Base-by-base conservation (phyloP, 1,140 invertebrate genomes). In the Sesamia nonagrioides region DNA sequence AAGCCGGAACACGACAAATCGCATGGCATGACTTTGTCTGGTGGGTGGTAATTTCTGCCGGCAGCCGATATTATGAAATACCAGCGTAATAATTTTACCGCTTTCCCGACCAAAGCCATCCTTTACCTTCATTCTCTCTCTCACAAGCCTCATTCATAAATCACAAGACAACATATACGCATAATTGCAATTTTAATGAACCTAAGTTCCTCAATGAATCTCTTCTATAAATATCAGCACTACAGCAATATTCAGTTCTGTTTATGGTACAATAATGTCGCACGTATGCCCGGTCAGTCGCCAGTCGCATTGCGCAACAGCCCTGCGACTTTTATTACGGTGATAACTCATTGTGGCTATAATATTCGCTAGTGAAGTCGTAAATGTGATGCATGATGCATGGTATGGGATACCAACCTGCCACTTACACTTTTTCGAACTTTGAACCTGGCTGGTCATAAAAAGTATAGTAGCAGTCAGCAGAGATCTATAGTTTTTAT, bases 361-460 rank as follows among this genome's bases (percentile, higher is more conserved):
- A 56, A 73, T 73, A 73, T 73, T 73, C 33, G 69, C 69, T 69
- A 48, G 66, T 69, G 66, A 69, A 45, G 66, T 69, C 66, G 66
- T 69, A 69, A 69, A 69, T 40, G 60, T 61, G 66, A 48, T 48
- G 66, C 66, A 69, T 27, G 42, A 69, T 33, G 66, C 66, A 69
- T 69, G 18, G 66, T 21, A 69, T 48, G 66, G n/a, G n/a, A 37
- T 63, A 37, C 18, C 42, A 69, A 69, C 66, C 15, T 69, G 66
- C 42, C 66, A 69, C 66, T 69, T 69, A n/a, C 42, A 69, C 42
- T 50, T 69, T 69, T 69, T 48, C 13, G 42, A 61, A 61, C 60
- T 61, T 50, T 48, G 37, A 50, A 33, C 42, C 42, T 48, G 15
- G 21, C 8, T 15, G 9, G 37, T 42, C 18, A 17, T 63, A 48